Evolutionary conservation across 2,797 vertebrate species (phyloP).

Genomic region (Crocidura indochinensis): DNA sequence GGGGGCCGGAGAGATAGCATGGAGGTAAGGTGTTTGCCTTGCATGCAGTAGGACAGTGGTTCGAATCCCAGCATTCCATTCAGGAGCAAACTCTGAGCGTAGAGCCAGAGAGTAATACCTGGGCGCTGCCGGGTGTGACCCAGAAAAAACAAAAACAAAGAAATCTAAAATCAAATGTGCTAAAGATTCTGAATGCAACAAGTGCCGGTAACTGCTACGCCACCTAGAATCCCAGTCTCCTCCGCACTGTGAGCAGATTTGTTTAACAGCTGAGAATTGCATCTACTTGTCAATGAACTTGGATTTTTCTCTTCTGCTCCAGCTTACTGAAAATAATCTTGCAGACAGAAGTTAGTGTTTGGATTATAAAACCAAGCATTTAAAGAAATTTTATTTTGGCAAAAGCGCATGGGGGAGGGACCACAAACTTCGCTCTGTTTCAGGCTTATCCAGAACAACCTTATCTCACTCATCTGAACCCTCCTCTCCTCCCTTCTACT

Average conservation of each 20-base stretch:
- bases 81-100: no score
- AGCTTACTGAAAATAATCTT: conserved; percentile 17
- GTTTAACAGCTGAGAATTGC: background rate
- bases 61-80: no score
- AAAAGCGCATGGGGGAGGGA: conserved; percentile 13
- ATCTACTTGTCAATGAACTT: conserved; percentile 22
- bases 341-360: conserved; percentile 35
- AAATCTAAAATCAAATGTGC: background rate
- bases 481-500: background rate
- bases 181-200: background rate
- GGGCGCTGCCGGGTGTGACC: no score
- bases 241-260: background rate
- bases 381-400: conserved; percentile 18
- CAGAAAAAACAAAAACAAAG: no score
- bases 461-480: conserved; percentile 1
- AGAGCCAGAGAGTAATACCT: no score
- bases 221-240: background rate
- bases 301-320: background rate
- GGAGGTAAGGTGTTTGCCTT: no score
- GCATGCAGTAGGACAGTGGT: no score
- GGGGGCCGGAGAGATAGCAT: no score
- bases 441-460: conserved; percentile 3
- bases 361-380: conserved; percentile 53
- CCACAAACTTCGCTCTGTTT: conserved; percentile 5
- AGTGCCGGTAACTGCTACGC: background rate